Evolutionary conservation across 2,797 vertebrate genomes (phyloP).

Genomic region (Trachops cirrhosus): DNA sequence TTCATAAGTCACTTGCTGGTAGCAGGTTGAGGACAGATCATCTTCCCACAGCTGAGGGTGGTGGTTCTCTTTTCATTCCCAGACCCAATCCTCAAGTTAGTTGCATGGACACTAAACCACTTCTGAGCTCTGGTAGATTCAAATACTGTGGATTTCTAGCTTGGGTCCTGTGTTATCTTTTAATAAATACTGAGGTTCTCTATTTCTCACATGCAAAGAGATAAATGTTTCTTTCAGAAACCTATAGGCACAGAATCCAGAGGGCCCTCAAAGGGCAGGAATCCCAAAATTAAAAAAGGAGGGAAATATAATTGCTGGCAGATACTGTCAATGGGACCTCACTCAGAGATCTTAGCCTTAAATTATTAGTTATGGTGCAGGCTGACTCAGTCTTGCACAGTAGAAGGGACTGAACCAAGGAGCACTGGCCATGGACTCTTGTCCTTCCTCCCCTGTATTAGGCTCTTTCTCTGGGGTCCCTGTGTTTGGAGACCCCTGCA

Average conservation of each 20-base stretch:
- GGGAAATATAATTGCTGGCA: neutral
- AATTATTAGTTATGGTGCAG: neutral
- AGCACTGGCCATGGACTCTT: neutral
- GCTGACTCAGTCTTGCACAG: neutral
- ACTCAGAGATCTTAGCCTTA: neutral
- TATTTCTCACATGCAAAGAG: slow-evolving; percentile 68
- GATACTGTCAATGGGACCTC: neutral
- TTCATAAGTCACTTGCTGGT: neutral
- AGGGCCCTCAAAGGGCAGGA: slow-evolving; percentile 38
- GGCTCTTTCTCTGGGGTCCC: neutral
- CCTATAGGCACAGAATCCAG: slow-evolving; percentile 36
- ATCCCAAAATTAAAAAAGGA: slow-evolving; percentile 37
- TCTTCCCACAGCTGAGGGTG: slow-evolving; percentile 47
- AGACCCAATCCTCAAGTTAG: slow-evolving; percentile 42
- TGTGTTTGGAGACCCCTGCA: neutral
- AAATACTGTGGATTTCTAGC: slow-evolving; percentile 41
- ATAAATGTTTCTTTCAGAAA: slow-evolving; percentile 50
- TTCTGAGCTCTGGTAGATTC: slow-evolving; percentile 59
- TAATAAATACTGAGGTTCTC: slow-evolving; percentile 58
- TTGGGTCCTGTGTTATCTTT: slow-evolving; percentile 61
- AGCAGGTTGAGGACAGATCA: neutral
- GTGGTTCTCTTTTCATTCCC: slow-evolving; percentile 58
- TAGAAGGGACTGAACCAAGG: neutral
- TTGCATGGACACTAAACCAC: slow-evolving; percentile 31
- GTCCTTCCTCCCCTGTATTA: neutral